Evolutionary conservation across 2,113 vertebrate species (phyloP).

Genomic region (Shinisaurus crocodilurus): DNA sequence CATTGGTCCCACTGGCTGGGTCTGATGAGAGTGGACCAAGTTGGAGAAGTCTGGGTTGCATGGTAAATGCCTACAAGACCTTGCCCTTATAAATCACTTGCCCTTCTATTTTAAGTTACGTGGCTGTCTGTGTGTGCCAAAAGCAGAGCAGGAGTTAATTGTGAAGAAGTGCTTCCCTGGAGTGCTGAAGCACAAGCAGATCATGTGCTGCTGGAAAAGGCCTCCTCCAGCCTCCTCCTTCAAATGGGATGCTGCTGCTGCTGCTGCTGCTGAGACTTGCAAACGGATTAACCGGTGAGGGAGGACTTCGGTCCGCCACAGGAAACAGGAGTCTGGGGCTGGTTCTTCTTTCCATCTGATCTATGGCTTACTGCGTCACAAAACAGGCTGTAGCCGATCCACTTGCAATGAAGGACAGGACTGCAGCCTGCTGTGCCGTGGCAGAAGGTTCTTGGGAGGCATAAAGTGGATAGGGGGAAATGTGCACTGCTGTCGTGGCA

Average conservation of each 20-base stretch:
- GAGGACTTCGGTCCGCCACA: not conserved
- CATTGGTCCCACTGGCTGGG: too few relatives aligned
- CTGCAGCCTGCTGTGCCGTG: not conserved
- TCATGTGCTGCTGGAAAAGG: not conserved
- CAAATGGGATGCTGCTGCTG: not conserved
- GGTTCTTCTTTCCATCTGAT: not conserved
- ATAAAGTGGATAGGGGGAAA: not conserved
- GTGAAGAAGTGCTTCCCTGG: not conserved
- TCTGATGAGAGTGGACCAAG: too few relatives aligned
- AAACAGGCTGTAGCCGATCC: too few relatives aligned
- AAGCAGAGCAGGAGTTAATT: not conserved
- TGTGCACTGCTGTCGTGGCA: not conserved
- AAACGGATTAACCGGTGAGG: not conserved
- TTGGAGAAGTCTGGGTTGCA: not conserved
- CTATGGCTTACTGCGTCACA: not conserved
- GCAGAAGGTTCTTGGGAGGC: not conserved
- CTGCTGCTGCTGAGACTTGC: not conserved
- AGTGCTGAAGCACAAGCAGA: not conserved
- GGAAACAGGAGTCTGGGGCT: not conserved
- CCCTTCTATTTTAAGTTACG: not conserved
- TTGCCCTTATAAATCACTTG: not conserved
- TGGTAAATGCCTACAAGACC: not conserved
- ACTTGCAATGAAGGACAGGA: not conserved
- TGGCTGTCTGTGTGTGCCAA: not conserved
- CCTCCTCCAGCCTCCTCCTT: not conserved